Evolutionary conservation across 2,113 vertebrate genomes (phyloP).

Genomic region (Eretmochelys imbricata): DNA sequence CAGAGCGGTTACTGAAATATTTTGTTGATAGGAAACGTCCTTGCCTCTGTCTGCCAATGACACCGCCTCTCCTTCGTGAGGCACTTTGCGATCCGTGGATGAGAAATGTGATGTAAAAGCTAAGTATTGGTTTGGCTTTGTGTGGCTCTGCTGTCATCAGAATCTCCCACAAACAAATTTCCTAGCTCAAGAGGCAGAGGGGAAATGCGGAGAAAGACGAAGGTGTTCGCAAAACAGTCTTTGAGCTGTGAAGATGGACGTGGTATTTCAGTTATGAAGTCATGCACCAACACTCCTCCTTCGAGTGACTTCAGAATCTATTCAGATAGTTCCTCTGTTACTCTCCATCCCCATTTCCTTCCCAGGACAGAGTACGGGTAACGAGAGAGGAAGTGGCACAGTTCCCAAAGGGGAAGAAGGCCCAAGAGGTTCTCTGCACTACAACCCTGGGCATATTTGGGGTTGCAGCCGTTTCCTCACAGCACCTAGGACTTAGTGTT

Average conservation of each 20-base stretch:
- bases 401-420: background rate
- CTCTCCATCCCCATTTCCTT: too few relatives aligned
- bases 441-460: background rate
- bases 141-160: background rate
- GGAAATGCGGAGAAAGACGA: background rate
- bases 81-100: background rate
- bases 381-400: background rate
- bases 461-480: background rate
- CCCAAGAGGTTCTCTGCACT: background rate
- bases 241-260: background rate
- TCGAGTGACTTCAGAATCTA: background rate
- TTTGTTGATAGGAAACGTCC: background rate
- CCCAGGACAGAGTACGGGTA: background rate
- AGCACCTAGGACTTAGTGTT: background rate
- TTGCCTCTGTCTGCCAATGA: background rate
- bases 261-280: background rate
- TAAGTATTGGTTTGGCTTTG: background rate
- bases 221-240: background rate
- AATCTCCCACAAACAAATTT: too few relatives aligned
- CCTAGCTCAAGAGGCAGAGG: too few relatives aligned
- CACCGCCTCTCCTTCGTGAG: background rate
- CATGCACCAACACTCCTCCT: background rate
- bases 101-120: background rate
- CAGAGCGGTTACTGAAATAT: background rate
- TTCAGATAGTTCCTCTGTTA: background rate